phyloP scores from a whole-genome alignment of 2,113 vertebrate species.

The Falco punctatus region DNA sequence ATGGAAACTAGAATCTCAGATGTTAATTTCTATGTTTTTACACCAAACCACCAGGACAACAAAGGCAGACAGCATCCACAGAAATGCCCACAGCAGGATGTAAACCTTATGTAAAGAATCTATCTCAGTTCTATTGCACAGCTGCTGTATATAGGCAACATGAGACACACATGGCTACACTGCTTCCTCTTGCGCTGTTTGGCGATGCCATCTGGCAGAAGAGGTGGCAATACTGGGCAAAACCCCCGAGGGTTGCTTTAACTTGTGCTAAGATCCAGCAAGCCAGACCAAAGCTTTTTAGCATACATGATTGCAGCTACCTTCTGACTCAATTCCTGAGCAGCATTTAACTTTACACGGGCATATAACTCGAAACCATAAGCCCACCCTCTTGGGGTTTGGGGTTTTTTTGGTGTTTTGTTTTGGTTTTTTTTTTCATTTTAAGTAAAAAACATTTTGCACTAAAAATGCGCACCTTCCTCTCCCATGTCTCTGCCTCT shows the following conservation, averaged over 20 bases:
- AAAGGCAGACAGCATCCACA: neutral
- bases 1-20: neutral
- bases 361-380: neutral
- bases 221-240: neutral
- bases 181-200: neutral
- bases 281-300: neutral
- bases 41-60: neutral
- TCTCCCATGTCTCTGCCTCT: neutral
- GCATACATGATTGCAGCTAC: fast-evolving
- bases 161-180: fast-evolving
- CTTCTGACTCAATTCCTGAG: neutral
- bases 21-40: neutral
- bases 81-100: neutral
- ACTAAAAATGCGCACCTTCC: neutral
- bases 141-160: neutral
- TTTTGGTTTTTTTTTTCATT: neutral
- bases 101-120: neutral
- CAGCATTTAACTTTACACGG: neutral
- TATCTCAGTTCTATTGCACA: neutral
- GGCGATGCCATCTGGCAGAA: fast-evolving
- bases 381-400: neutral
- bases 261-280: neutral
- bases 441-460: neutral
- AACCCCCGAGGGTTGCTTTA: neutral
- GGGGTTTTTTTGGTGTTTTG: too few species aligned